These are phyloP conservation scores for Ypsolopha scabrella DNA, from an alignment of 2,888 invertebrate species.

Conservation along the genomic window DNA sequence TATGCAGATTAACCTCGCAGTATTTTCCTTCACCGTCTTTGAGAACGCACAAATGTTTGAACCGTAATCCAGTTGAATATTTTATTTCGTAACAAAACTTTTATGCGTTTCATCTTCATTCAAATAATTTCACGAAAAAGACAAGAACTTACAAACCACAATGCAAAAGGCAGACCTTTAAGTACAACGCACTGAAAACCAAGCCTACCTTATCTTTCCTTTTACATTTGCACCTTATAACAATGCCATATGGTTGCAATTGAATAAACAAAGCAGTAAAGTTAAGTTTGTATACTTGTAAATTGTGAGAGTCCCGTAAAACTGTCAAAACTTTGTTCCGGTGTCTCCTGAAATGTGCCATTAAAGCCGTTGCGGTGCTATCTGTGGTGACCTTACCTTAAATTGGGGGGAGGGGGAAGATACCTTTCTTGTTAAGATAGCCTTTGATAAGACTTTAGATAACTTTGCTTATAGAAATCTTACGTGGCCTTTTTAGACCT, in stretches of 20 bases:
- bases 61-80: no score
- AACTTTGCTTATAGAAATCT: no score
- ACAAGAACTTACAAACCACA: not conserved
- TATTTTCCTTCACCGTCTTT: no score
- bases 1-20: no score
- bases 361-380: constrained; percentile 16
- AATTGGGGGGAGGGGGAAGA: constrained; percentile 4
- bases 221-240: no score
- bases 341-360: constrained; percentile 19
- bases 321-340: constrained; percentile 18
- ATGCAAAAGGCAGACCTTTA: not conserved
- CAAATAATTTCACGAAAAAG: not conserved
- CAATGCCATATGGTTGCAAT: no score
- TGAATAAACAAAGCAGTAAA: no score
- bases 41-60: no score
- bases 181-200: no score
- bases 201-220: no score
- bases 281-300: not conserved
- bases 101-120: not conserved
- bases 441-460: not conserved
- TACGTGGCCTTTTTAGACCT: no score
- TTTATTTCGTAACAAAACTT: not conserved
- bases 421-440: constrained; percentile 3
- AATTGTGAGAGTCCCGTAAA: constrained; percentile 15
- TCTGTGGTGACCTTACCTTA: constrained; percentile 15